Percentiles rank a stretch among this genome's conserved stretches.
These are phyloP conservation scores for Nautilus pompilius DNA, from an alignment of 1,140 invertebrate species.

Conservation along the genomic window DNA sequence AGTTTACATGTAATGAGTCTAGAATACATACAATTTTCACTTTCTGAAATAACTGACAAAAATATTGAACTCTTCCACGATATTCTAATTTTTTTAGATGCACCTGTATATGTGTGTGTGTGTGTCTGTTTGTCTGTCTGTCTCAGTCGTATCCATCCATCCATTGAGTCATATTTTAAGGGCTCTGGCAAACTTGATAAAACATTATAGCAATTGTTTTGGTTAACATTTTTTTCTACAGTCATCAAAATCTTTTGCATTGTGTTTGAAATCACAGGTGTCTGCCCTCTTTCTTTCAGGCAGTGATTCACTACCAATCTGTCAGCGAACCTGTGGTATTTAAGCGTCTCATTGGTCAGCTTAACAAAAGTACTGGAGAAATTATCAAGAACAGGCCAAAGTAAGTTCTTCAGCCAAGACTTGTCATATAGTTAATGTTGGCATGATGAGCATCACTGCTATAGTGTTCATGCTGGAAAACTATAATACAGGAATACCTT, in stretches of 20 bases:
- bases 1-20: no score
- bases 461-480: no score
- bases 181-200: background rate
- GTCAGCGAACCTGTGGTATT: slow-evolving; percentile 85
- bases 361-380: slow-evolving; percentile 90
- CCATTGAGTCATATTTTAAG: background rate
- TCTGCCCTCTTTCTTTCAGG: slow-evolving; percentile 57
- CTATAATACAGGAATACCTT: no score
- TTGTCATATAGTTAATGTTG: no score
- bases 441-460: no score
- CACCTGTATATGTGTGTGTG: background rate
- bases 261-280: no score
- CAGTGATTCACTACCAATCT: slow-evolving; percentile 88
- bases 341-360: slow-evolving; percentile 76
- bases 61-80: no score
- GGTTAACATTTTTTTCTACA: no score
- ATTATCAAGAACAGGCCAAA: slow-evolving; percentile 85
- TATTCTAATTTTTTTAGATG: background rate
- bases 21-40: no score
- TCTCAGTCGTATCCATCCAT: background rate
- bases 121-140: background rate
- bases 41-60: no score
- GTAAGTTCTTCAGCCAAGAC: slow-evolving; percentile 36
- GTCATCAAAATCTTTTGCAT: no score
- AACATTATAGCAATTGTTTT: no score